These are phyloP conservation scores for Anodontia alba DNA, from an alignment of 2,888 invertebrate genomes.

Conservation along the genomic window DNA sequence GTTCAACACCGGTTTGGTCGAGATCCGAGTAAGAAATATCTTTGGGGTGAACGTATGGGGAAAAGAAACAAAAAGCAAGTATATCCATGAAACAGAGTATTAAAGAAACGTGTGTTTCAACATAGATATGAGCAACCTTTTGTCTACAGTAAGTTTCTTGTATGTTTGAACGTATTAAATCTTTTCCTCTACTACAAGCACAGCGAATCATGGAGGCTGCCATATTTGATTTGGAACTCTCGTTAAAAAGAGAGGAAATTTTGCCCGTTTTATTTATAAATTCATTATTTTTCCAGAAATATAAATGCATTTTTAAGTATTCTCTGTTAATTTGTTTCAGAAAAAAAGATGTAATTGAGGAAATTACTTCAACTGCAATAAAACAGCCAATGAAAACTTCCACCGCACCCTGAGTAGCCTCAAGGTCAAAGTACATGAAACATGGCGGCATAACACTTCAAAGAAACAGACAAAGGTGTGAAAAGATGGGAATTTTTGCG, in stretches of 20 bases:
- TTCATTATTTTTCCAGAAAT: not conserved
- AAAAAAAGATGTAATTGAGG: not conserved
- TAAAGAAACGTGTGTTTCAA: too few species aligned
- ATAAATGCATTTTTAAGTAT: too few species aligned
- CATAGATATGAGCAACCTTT: not conserved
- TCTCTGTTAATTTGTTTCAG: too few species aligned
- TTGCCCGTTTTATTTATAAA: not conserved
- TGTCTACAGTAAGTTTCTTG: not conserved
- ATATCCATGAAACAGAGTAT: too few species aligned
- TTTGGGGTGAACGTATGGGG: too few species aligned
- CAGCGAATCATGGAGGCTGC: constrained; percentile 59
- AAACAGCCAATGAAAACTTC: constrained; percentile 11
- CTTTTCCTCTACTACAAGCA: not conserved
- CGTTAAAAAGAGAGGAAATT: not conserved
- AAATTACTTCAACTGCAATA: not conserved
- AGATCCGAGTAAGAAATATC: too few species aligned
- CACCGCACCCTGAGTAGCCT: constrained; percentile 70
- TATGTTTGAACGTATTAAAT: constrained; percentile 20
- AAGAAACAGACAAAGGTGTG: constrained; percentile 77
- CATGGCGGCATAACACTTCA: constrained; percentile 78
- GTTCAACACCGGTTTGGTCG: too few species aligned
- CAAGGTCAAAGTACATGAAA: constrained; percentile 84
- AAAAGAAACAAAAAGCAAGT: too few species aligned
- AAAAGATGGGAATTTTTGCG: constrained; percentile 65
- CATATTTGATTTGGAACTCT: constrained; percentile 45